Conservation (phyloP, 1,140 invertebrate species). For the Neotoxoptera formosana region DNA sequence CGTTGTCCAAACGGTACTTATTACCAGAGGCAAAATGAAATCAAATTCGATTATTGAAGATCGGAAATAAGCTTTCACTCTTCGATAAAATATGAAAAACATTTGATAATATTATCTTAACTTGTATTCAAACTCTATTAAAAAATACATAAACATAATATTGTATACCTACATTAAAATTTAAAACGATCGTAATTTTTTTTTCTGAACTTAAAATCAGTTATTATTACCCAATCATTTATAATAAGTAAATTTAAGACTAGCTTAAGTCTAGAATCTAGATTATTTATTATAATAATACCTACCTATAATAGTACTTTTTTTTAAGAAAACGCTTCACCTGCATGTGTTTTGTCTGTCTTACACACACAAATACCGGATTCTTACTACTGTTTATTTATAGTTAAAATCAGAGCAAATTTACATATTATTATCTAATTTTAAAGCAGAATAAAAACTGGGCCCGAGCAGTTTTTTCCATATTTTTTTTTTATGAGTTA, state of each 20-base stretch:
- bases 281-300: background rate
- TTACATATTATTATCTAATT: background rate
- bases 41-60: background rate
- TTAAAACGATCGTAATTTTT: background rate
- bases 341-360: background rate
- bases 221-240: background rate
- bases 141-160: background rate
- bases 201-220: background rate
- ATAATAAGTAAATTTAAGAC: background rate
- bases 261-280: background rate
- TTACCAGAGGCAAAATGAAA: background rate
- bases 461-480: background rate
- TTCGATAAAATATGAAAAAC: background rate
- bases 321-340: background rate
- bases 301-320: too few species aligned
- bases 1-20: background rate
- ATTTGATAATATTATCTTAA: background rate
- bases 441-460: background rate
- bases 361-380: background rate
- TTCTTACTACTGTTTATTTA: background rate
- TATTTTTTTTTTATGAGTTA: background rate
- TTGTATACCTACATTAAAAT: background rate
- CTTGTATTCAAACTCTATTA: background rate
- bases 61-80: conserved; percentile 21
- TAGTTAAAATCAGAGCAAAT: background rate